Base-by-base conservation (phyloP, 53 echinoderm and acorn worm species). In the Patiria pectinifera region DNA sequence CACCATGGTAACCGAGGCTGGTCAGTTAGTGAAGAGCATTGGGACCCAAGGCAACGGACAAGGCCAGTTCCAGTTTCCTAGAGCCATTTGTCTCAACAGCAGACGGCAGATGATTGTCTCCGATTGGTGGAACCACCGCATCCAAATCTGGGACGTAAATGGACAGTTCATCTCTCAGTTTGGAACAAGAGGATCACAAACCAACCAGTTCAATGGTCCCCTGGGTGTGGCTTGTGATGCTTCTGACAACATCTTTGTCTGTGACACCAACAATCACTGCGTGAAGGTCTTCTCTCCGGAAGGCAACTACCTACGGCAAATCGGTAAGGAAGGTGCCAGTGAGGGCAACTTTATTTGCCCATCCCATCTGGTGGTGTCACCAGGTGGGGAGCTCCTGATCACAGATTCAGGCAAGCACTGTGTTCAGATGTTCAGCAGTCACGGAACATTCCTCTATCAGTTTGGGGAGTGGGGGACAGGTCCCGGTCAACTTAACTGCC, bases 401-500 rank as follows among this genome's bases (percentile, higher is more conserved):
- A 97, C 97, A 11, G 97, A 97, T 84, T 92, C 95, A 0, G 93
- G 93, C 61, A 97, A 96, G 85, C 97, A 97, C 88, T 95, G 96
- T 59, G 96, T 97, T 18, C 96, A 97, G 48, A 96, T 97, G 45
- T 97, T 97, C 87, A 95, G 96, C 24, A 87, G 84, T 24, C 95
- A 96, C 48, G 98, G 98, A 25, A 98, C 96, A 11, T 98, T 94
- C 87, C 94, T 98, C 62, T 98, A 98, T 49, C 94, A 92, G 46
- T 96, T 98, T 48, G 98, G 98, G 26, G 94, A 92, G 63, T 98
- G 98, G 98, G 98, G 98, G 3, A 93, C 98, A 10, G 95, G 92
- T n/a, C 95, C 96, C 16, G 98, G 98, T 13, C 95, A 96, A 80
- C 92, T 98, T 46, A 98, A 98, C 89, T 96, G 98, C 87, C 98